A percentile compares a stretch with the other conserved stretches of the same genome.
phyloP scores from a whole-genome alignment of 2,113 vertebrate genomes.

The Neogobius melanostomus region DNA sequence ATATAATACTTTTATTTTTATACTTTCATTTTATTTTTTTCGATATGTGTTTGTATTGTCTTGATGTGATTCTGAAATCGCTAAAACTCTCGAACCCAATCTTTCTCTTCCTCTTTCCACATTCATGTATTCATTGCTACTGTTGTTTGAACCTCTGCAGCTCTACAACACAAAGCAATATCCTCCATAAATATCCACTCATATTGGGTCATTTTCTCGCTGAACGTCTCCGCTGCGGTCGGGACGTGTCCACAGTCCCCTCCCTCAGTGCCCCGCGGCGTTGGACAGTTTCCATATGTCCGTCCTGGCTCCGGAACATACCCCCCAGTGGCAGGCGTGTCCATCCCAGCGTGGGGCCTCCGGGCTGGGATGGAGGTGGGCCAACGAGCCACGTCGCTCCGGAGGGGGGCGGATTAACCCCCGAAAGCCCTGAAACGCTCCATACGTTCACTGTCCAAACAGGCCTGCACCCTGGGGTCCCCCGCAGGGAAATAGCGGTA shows the following conservation, averaged over 20 bases:
- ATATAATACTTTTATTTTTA: too few species aligned
- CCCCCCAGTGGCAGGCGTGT: slow-evolving; percentile 41
- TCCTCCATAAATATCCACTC: not conserved
- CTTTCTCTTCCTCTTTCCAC: not conserved
- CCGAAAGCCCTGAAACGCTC: slow-evolving; percentile 11
- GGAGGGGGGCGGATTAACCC: slow-evolving; percentile 62
- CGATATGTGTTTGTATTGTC: not conserved
- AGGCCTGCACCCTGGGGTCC: too few species aligned
- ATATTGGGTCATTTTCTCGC: not conserved
- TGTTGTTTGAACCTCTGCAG: not conserved
- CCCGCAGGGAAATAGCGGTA: too few species aligned
- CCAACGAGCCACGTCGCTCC: slow-evolving; percentile 45
- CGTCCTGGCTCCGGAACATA: slow-evolving; percentile 27
- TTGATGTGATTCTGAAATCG: not conserved
- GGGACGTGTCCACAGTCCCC: not conserved
- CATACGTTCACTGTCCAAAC: slow-evolving; percentile 39
- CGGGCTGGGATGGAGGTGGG: slow-evolving; percentile 53
- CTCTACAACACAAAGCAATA: not conserved
- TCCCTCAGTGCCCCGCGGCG: not conserved
- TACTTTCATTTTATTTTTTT: too few species aligned
- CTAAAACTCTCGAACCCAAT: not conserved
- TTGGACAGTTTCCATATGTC: slow-evolving; percentile 54
- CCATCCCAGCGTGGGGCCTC: slow-evolving; percentile 50
- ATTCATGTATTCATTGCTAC: not conserved
- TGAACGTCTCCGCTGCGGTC: not conserved